These are phyloP conservation scores for Fulmarus glacialis DNA, from an alignment of 2,113 vertebrate genomes.

Conservation along the genomic window DNA sequence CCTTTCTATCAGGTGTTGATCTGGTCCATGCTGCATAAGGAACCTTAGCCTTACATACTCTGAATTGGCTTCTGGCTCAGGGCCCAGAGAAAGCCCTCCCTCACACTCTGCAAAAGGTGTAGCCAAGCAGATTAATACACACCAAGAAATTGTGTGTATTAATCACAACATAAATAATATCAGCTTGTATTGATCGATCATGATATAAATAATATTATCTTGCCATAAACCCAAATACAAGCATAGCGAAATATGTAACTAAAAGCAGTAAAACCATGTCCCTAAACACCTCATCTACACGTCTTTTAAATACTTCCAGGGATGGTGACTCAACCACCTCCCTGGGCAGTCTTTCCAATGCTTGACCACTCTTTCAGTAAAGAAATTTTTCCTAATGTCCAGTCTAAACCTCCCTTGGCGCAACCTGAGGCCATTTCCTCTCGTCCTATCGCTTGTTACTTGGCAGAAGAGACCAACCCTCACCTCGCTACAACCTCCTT, in stretches of 20 bases:
- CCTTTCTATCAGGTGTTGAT: not conserved
- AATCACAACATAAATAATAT: not conserved
- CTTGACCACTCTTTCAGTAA: no score
- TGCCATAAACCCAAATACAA: not conserved
- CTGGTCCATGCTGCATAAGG: not conserved
- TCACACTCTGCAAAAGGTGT: not conserved
- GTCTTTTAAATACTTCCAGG: no score
- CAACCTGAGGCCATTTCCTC: no score
- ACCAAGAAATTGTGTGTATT: not conserved
- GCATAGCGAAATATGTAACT: not conserved
- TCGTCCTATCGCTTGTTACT: no score
- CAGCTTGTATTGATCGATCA: fast-evolving
- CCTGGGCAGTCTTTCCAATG: no score
- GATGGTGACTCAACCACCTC: no score
- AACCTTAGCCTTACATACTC: not conserved
- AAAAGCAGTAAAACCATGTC: not conserved
- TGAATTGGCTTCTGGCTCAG: not conserved
- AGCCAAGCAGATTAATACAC: not conserved
- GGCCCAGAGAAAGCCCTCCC: not conserved
- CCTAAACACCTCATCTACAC: no score
- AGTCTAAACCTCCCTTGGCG: no score
- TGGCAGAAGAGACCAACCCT: no score
- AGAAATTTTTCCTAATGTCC: no score
- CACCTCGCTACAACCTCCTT: no score
- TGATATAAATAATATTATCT: not conserved